Evolutionary conservation across 2,113 vertebrate species (phyloP).

Genomic region (Loxodonta africana): DNA sequence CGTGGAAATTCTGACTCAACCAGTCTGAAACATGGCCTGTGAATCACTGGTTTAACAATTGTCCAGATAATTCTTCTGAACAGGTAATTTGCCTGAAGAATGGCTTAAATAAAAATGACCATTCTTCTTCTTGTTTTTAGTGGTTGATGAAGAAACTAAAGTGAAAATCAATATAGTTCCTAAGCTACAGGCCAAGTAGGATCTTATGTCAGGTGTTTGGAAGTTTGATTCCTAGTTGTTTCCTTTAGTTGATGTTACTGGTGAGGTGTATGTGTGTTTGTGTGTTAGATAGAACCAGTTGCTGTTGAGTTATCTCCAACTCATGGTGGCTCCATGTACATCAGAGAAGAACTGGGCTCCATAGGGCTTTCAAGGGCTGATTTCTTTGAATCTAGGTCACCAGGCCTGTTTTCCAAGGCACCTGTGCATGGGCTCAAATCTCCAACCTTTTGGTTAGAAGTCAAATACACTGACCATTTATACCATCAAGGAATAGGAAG

Average conservation of each 20-base stretch:
- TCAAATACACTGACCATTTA: neutral
- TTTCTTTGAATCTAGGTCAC: neutral
- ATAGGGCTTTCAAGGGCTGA: neutral
- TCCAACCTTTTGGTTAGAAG: neutral
- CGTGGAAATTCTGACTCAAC: neutral
- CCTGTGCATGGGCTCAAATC: neutral
- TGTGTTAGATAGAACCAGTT: neutral
- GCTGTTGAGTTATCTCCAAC: neutral
- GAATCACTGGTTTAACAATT: neutral
- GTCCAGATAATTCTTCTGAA: neutral
- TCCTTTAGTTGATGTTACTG: neutral
- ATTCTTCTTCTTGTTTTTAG: neutral
- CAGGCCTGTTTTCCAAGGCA: neutral
- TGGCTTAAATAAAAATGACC: neutral
- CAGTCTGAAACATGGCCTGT: neutral
- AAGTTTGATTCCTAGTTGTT: neutral
- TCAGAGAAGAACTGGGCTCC: too few species aligned
- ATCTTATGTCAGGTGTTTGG: neutral
- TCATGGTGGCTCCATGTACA: neutral
- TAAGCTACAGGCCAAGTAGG: neutral
- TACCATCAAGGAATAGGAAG: neutral
- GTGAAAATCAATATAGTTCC: neutral
- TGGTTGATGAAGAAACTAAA: constrained; percentile 8
- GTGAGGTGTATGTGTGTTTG: fast-evolving
- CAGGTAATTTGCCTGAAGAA: neutral